A percentile compares a stretch with the other conserved stretches of the same genome.
Evolutionary conservation across 2,797 vertebrate species (phyloP).

Genomic region (Melopsittacus undulatus): DNA sequence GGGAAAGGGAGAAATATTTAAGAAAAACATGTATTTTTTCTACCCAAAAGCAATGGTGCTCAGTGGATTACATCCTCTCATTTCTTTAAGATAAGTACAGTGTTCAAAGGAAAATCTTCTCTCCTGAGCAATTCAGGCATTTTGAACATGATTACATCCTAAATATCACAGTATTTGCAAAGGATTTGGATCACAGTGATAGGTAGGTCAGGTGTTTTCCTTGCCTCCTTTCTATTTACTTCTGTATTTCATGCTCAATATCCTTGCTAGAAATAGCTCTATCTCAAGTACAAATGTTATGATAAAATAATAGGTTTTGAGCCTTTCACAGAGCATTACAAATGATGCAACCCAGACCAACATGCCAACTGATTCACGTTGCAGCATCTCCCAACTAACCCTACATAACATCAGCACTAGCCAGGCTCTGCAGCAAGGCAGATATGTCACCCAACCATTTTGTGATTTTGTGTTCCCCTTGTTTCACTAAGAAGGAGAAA

Average conservation of each 20-base stretch:
- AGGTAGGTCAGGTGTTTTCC: constrained; percentile 17
- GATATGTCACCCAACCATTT: rapidly evolving
- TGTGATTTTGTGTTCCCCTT: too few species aligned
- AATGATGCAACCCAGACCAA: not conserved
- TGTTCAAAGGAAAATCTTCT: constrained; percentile 31
- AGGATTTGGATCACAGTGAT: constrained; percentile 23
- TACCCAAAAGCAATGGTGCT: constrained; percentile 21
- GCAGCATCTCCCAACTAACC: not conserved
- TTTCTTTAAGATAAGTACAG: constrained; percentile 46
- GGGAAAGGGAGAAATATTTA: constrained; percentile 6
- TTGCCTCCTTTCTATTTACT: constrained; percentile 40
- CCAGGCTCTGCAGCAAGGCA: not conserved
- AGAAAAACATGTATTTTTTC: constrained; percentile 17
- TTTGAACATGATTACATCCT: constrained; percentile 29
- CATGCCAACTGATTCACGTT: not conserved
- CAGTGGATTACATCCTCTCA: constrained; percentile 39
- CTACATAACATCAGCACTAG: not conserved
- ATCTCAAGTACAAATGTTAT: constrained; percentile 50
- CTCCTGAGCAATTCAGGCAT: constrained; percentile 15
- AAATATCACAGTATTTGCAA: constrained; percentile 44
- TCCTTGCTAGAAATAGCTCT: constrained; percentile 24
- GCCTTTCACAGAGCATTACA: constrained; percentile 1
- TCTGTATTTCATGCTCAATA: constrained; percentile 26
- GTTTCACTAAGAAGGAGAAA: too few species aligned
- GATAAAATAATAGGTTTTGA: not conserved